Conservation (phyloP, 2,113 vertebrate species). For the Vulpes lagopus region DNA sequence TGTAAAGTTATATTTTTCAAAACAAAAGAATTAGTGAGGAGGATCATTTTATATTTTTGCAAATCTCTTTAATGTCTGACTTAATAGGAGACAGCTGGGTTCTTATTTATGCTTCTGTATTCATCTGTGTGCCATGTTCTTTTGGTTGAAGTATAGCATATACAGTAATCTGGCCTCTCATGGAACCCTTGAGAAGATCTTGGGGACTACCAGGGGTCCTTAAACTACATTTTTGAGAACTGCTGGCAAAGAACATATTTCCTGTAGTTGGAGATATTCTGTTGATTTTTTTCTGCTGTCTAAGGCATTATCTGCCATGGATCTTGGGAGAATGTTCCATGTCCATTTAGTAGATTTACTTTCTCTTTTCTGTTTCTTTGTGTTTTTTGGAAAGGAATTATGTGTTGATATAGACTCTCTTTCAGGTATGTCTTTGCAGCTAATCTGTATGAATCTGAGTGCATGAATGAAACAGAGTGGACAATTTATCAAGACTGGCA, state of each 20-base stretch:
- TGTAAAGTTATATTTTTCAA: slow-evolving; percentile 22
- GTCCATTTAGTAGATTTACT: background rate
- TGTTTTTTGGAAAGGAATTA: background rate
- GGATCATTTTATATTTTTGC: background rate
- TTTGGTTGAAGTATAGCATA: slow-evolving; percentile 37
- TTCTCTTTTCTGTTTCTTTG: background rate
- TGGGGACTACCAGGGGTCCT: background rate
- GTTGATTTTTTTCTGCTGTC: background rate
- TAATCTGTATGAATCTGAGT: slow-evolving; percentile 95
- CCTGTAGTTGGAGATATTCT: background rate
- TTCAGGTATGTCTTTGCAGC: slow-evolving; percentile 96
- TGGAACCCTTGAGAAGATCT: background rate
- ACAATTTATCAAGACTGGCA: slow-evolving; percentile 98
- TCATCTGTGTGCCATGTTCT: background rate
- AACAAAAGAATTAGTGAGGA: slow-evolving; percentile 18
- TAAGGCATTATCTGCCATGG: background rate
- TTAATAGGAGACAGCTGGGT: background rate
- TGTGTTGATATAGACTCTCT: background rate
- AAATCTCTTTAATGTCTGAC: slow-evolving; percentile 25
- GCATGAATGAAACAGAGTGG: slow-evolving; percentile 96
- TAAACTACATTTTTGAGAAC: background rate
- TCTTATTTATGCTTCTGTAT: slow-evolving; percentile 32
- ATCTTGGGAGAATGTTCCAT: background rate
- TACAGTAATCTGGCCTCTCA: background rate
- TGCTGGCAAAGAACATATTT: background rate